phyloP scores from a whole-genome alignment of 1,140 invertebrate genomes.

The Ladona fulva region DNA sequence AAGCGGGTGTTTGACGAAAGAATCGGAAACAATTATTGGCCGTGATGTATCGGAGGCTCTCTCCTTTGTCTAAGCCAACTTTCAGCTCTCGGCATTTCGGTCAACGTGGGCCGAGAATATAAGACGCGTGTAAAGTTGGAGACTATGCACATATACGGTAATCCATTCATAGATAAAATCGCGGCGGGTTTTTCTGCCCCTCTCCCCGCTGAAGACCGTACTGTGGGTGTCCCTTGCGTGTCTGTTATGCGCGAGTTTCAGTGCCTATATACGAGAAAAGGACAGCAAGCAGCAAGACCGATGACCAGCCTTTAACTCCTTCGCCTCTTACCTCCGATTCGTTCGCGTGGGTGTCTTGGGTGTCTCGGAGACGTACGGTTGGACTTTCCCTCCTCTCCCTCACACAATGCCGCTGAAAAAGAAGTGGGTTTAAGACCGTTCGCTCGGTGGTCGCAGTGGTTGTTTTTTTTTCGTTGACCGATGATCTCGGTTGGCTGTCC shows the following conservation, averaged over 20 bases:
- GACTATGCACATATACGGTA: background rate
- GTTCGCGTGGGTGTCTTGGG: background rate
- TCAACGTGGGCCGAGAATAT: background rate
- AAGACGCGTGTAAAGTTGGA: background rate
- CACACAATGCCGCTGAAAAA: background rate
- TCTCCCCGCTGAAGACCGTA: no score
- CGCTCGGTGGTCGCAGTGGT: background rate
- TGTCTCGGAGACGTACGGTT: background rate
- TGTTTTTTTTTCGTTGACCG: background rate
- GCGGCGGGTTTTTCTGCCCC: background rate
- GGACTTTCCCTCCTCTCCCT: background rate
- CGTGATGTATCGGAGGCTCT: background rate
- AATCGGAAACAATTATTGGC: background rate
- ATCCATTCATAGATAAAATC: conserved; percentile 2
- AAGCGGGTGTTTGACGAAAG: background rate
- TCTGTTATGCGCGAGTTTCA: background rate
- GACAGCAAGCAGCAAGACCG: background rate
- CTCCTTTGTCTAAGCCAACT: background rate
- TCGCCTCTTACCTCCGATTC: background rate
- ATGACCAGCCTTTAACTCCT: background rate
- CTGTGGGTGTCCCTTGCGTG: background rate
- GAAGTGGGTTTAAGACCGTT: background rate
- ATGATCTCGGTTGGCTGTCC: background rate
- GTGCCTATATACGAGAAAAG: background rate
- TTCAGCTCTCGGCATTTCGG: background rate